Evolutionary conservation across 2,113 vertebrate genomes (phyloP), one percentile per base, ranked within the genome.

Genomic region (Telmatochromis sp.): DNA sequence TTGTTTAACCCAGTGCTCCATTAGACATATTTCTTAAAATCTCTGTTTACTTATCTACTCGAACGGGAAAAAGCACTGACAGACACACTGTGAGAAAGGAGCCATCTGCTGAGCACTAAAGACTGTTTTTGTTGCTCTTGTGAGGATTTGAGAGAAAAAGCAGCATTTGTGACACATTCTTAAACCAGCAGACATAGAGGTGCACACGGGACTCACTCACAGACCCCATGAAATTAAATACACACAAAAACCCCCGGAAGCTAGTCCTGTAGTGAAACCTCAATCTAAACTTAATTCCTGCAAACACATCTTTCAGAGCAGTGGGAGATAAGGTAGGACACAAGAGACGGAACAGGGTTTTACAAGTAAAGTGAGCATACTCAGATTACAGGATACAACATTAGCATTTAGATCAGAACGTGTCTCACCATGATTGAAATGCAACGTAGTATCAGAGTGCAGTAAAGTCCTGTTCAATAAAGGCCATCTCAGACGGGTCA

Each of bases 331-430:
- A 91, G 86, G 79, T 33, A 58, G 89, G 91, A 91, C 86, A 78
- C 14, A 15, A 84, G 86, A 84, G 91, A 93, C 81, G 45, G 68
- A 65, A 65, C 54, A 2, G 54, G 84, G 42, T 83, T 92, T 87
- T 89, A 89, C 86, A 83, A 89, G 85, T 75, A 91, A 87, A 81
- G 81, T 87, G 91, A 94, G 89, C 87, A 91, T 75, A 91, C 88
- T 87, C 53, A 7, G 60, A 93, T 91, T 89, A 88, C 78, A 89
- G 54, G 58, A 87, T 53, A 79, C 54, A 19, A 65, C 86, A 94
- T 94, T 89, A 95, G 94, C 94, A 95, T 95, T 94, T 93, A 93
- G 91, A 93, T 83, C 91, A 89, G 90, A 93, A 92, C 81, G 53
- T 57, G 81, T 88, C 87, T 82, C 51, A 3, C 75, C 3, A 28